Base-by-base conservation (phyloP, 2,888 invertebrate species). In the Eilema sororculum region DNA sequence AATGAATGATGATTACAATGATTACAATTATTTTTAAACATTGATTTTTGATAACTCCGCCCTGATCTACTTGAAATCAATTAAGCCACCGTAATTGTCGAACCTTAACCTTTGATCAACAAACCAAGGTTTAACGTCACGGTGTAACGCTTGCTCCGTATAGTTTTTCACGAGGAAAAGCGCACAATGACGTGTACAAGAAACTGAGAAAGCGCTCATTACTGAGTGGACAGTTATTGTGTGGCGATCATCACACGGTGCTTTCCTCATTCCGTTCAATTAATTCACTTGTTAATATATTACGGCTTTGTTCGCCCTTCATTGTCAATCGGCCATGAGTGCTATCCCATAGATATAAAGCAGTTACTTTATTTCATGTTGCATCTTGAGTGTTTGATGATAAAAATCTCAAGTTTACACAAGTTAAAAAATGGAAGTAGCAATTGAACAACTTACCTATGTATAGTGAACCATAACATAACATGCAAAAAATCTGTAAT, bases 111-210 rank as follows among this genome's bases (percentile, higher is more conserved):
- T 0, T 1, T 9, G 71, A 73, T 79, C 59, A 76, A 65, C 65
- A 65, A 77, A 70, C 28, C 66, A 0, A 0, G 2, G 69, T 70
- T 82, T 67, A 74, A 77, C n/a, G 4, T 0, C 2, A 46, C 70
- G 46, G 79, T 84, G 65, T 65, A 83, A 87, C 81, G 66, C 71
- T 67, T 86, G 84, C 76, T 79, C 86, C 79, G 88, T 84, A 86
- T 89, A 89, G 91, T 93, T 93, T 93, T 93, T 93, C 93, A 91
- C 90, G 88, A 89, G 93, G 93, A 93, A 93, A 93, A 93, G 90
- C 87, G 87, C 69, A 93, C 93, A 93, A 93, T 93, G 86, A 84
- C 76, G 66, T 69, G 75, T 73, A 77, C 84, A 90, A 90, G 91
- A 91, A 90, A 90, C 87, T 93, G 93, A 76, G 82, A 82, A 83